These are phyloP conservation scores for Noctuana brunneofusca DNA, from an alignment of 2,888 invertebrate genomes.

Conservation along the genomic window DNA sequence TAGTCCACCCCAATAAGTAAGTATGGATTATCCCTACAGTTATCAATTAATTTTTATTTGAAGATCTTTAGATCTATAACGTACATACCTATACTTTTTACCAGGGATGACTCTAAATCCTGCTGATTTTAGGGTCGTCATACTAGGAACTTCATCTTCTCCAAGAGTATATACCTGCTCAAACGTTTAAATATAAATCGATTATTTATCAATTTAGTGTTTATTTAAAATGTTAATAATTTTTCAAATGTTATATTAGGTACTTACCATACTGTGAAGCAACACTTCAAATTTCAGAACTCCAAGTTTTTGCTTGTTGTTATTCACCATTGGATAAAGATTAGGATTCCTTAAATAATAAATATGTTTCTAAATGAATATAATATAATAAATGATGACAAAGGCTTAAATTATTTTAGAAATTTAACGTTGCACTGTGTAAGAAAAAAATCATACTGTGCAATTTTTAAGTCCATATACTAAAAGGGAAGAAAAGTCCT, in stretches of 20 bases:
- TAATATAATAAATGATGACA: no score
- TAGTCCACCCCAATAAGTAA: no score
- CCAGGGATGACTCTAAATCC: constrained; percentile 76
- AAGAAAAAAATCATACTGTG: no score
- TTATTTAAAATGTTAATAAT: not conserved
- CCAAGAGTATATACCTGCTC: constrained; percentile 84
- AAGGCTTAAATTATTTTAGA: no score
- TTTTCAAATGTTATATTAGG: not conserved
- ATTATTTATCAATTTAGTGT: not conserved
- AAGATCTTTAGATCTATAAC: not conserved
- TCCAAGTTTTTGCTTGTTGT: constrained; percentile 76
- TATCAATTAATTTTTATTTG: no score
- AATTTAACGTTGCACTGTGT: no score
- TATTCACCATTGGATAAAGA: constrained; percentile 77
- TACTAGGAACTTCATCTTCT: constrained; percentile 87
- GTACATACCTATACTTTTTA: constrained; percentile 56
- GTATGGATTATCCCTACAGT: no score
- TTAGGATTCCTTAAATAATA: constrained; percentile 55
- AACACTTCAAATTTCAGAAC: constrained; percentile 73
- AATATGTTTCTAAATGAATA: not conserved
- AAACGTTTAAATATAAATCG: not conserved
- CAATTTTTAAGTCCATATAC: no score
- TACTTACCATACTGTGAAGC: constrained; percentile 73
- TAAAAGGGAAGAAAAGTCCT: no score
- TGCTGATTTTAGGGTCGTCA: constrained; percentile 85